phyloP scores from a whole-genome alignment of 53 echinoderm and acorn worm species.

The Arbacia lixula region DNA sequence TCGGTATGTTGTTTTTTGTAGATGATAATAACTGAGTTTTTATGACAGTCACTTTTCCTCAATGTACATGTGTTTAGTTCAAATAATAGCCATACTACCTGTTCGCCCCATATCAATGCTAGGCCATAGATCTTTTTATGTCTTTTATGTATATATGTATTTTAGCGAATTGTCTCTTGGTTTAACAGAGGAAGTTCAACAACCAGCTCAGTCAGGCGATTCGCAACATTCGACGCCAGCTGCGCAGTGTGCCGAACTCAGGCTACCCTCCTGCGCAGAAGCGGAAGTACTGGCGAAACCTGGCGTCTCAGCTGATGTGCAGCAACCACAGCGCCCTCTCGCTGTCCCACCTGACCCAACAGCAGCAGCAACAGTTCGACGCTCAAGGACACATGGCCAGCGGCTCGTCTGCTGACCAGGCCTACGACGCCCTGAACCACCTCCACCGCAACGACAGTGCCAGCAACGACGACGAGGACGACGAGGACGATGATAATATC shows the following conservation, averaged over 20 bases:
- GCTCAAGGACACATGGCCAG: too few relatives aligned
- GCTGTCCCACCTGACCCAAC: not conserved
- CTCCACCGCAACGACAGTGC: conserved; percentile 6
- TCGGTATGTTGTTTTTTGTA: too few relatives aligned
- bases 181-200: conserved; percentile 65
- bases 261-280: conserved; percentile 68
- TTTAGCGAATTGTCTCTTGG: too few relatives aligned
- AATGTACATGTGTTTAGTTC: too few relatives aligned
- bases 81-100: too few relatives aligned
- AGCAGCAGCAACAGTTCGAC: conserved; percentile 22
- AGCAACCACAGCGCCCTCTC: not conserved
- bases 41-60: too few relatives aligned
- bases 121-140: too few relatives aligned
- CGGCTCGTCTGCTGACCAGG: conserved; percentile 5
- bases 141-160: too few relatives aligned
- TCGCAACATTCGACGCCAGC: conserved; percentile 80
- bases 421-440: conserved; percentile 6
- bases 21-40: too few relatives aligned
- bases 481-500: conserved; percentile 28
- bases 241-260: conserved; percentile 70
- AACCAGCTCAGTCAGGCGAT: conserved; percentile 77
- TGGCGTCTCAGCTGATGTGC: conserved; percentile 39
- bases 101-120: too few relatives aligned
- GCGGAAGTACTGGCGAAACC: conserved; percentile 65
- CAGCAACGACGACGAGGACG: conserved; percentile 23